These are phyloP conservation scores for Coregonus clupeaformis DNA, from an alignment of 2,113 vertebrate genomes.

Conservation along the genomic window DNA sequence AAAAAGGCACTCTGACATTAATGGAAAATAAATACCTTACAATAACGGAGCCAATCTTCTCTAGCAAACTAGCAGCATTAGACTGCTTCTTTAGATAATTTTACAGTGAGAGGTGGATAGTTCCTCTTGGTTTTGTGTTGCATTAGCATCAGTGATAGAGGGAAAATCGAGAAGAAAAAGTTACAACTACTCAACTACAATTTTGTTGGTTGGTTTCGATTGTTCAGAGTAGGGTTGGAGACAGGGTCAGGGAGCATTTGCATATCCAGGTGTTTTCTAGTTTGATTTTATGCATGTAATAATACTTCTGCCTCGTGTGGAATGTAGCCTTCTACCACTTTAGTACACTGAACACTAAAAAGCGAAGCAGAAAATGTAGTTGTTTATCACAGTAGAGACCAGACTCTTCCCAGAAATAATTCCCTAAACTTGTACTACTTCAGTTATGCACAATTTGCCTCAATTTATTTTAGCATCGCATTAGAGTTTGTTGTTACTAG, in stretches of 20 bases:
- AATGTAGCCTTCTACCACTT: background rate
- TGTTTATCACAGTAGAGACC: constrained; percentile 30
- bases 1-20: constrained; percentile 47
- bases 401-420: constrained; percentile 24
- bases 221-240: no score
- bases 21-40: constrained; percentile 61
- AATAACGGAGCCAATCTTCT: constrained; percentile 33
- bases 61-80: constrained; percentile 25
- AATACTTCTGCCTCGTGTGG: background rate
- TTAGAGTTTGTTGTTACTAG: background rate
- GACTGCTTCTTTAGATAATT: constrained; percentile 38
- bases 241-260: background rate
- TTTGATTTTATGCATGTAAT: background rate
- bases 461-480: constrained; percentile 28
- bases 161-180: constrained; percentile 36
- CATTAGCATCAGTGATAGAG: constrained; percentile 39
- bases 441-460: constrained; percentile 18
- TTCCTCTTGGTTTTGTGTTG: constrained; percentile 32
- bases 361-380: constrained; percentile 22
- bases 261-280: background rate
- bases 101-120: constrained; percentile 33
- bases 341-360: background rate
- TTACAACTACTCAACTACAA: background rate
- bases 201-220: no score
- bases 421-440: constrained; percentile 28